Evolutionary conservation across 2,113 vertebrate species (phyloP), one percentile per base, ranked within the genome.

Genomic region (Pristiophorus japonicus): DNA sequence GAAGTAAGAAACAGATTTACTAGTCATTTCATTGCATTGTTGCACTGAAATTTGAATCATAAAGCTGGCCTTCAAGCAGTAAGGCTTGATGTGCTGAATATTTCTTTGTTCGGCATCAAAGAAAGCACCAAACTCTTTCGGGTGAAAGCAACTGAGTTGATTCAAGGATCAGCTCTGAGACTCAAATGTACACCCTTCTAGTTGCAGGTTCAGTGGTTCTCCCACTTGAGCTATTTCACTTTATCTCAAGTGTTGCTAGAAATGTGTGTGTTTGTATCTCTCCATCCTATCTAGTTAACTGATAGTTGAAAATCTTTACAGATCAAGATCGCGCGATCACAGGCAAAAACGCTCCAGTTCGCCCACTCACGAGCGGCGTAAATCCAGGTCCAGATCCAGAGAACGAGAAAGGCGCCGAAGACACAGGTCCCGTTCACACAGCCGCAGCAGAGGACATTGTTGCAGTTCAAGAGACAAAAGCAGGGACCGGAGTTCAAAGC

Each of bases 241-340:
- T 0, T 59, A 59, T 34, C 63, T 63, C 55, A 38, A 42, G n/a
- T 62, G 30, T 18, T 90, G 30, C 24, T 90, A n/a, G 88, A 38
- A 63, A 81, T 59, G 5, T 59, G 59, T 59, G 10, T 59, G 59
- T 59, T 59, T 59, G 16, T 81, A 20, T 42, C 38, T 81, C 38
- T 5, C 38, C 38, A 81, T 81, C 16, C 38, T 42, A 34, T 10
- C 70, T 34, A 73, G 70, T 95, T 38, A 55, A 66, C 63, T 85
- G 24, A 87, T 67, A 22, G 16, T 63, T 84, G 45, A 65, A 95
- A 51, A 95, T 62, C 18, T 63, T 95, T 45, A 47, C 97, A 99
- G 99, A 96, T 99, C 99, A 0, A 98, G 98, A 10, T 99, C 99
- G 92, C 98, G 98, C 66, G 99, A 99, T 10, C 97, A 98, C 65